Evolutionary conservation across 1,140 invertebrate genomes (phyloP).

Genomic region (Trichonephila clavipes): DNA sequence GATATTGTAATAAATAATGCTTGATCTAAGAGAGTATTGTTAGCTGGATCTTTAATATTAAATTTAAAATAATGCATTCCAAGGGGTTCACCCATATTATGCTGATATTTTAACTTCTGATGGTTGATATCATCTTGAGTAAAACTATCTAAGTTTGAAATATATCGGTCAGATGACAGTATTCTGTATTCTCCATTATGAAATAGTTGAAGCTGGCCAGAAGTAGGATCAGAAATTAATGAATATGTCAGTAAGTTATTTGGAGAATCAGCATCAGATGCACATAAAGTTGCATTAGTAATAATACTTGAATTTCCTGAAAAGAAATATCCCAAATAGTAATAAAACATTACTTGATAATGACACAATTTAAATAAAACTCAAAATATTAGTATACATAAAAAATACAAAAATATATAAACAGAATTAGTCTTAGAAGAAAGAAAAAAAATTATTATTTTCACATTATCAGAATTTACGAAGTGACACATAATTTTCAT

Average conservation of each 20-base stretch:
- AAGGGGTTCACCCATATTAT: not conserved
- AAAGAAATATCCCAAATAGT: not conserved
- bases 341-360: not conserved
- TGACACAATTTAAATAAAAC: not conserved
- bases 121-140: conserved; percentile 58
- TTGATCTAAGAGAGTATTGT: conserved; percentile 64
- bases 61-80: conserved; percentile 63
- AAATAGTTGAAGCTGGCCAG: conserved; percentile 21
- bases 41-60: conserved; percentile 54
- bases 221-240: conserved; percentile 38
- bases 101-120: conserved; percentile 21
- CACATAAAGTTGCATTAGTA: conserved; percentile 5
- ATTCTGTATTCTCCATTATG: not conserved
- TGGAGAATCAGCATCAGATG: conserved; percentile 52
- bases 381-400: too few relatives aligned
- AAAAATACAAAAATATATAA: too few relatives aligned
- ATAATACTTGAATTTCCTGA: conserved; percentile 64
- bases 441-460: too few relatives aligned
- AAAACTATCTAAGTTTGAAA: not conserved
- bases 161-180: not conserved
- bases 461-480: too few relatives aligned
- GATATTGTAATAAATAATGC: conserved; percentile 61
- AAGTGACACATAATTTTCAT: too few relatives aligned
- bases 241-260: conserved; percentile 26
- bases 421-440: too few relatives aligned